A percentile compares a stretch with the other conserved stretches of the same genome.
phyloP scores from a whole-genome alignment of 2,797 vertebrate species.

The Amblyraja radiata region DNA sequence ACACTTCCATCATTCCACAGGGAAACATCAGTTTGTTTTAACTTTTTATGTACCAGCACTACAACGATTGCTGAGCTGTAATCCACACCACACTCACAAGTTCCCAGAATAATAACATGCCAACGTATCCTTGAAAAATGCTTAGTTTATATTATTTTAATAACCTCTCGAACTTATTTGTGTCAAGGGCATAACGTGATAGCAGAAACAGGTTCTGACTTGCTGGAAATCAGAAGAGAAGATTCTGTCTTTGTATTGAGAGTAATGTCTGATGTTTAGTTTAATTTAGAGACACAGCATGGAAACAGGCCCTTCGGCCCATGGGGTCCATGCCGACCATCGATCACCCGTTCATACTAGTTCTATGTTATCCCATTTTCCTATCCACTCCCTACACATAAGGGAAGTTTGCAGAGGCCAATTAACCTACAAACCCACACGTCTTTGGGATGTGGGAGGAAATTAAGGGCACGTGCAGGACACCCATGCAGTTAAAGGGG shows the following conservation, averaged over 20 bases:
- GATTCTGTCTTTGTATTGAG: neutral
- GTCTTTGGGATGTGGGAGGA: too few relatives aligned
- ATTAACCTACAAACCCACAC: too few relatives aligned
- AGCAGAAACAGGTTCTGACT: slow-evolving; percentile 22
- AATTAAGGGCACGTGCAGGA: too few relatives aligned
- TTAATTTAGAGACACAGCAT: too few relatives aligned
- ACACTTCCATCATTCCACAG: neutral
- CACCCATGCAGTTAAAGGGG: too few relatives aligned
- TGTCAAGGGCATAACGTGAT: neutral
- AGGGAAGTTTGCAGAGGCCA: too few relatives aligned
- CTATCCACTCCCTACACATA: too few relatives aligned
- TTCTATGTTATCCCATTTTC: too few relatives aligned
- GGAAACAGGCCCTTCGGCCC: too few relatives aligned
- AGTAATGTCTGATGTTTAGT: too few relatives aligned
- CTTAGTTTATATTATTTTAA: neutral
- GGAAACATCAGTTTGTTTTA: neutral
- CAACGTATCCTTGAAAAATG: neutral
- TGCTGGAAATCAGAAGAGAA: neutral
- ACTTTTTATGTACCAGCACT: neutral
- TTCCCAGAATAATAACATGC: neutral
- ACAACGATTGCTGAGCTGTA: neutral
- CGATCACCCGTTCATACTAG: too few relatives aligned
- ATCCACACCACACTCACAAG: neutral
- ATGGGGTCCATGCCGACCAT: too few relatives aligned
- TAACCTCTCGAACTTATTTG: neutral